Conservation (phyloP, 2,797 vertebrate species). For the Coluber constrictor region DNA sequence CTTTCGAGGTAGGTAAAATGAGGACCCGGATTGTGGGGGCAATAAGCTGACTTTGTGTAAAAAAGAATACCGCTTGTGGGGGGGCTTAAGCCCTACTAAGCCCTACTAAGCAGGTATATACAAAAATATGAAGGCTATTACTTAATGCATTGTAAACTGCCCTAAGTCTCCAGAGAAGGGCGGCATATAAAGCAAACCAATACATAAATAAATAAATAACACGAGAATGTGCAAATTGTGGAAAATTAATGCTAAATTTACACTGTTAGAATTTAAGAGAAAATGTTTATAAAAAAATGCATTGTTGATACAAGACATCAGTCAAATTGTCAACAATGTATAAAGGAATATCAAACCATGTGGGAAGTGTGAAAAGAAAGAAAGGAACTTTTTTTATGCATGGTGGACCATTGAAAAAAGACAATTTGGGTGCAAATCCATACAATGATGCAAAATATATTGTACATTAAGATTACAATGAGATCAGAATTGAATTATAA, state of each 20-base stretch:
- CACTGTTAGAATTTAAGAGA: neutral
- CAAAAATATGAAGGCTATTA: too few relatives aligned
- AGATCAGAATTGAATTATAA: neutral
- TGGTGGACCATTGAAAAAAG: neutral
- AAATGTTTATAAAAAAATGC: neutral
- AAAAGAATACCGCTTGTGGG: too few relatives aligned
- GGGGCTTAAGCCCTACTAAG: too few relatives aligned
- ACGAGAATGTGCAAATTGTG: neutral
- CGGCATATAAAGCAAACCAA: too few relatives aligned
- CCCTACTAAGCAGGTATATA: too few relatives aligned
- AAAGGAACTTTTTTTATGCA: neutral
- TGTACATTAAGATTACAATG: neutral
- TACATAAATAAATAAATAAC: too few relatives aligned
- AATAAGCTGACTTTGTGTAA: too few relatives aligned
- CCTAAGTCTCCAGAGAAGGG: too few relatives aligned
- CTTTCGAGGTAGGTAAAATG: too few relatives aligned
- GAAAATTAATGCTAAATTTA: neutral
- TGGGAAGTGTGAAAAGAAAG: neutral
- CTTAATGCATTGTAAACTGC: too few relatives aligned
- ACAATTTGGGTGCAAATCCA: neutral
- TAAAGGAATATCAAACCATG: neutral
- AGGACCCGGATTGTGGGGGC: too few relatives aligned
- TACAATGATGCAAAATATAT: neutral
- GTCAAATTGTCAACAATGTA: neutral
- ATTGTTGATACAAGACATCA: neutral